Evolutionary conservation across 1,140 invertebrate species (phyloP).

Genomic region (Heliconius hewitsoni): DNA sequence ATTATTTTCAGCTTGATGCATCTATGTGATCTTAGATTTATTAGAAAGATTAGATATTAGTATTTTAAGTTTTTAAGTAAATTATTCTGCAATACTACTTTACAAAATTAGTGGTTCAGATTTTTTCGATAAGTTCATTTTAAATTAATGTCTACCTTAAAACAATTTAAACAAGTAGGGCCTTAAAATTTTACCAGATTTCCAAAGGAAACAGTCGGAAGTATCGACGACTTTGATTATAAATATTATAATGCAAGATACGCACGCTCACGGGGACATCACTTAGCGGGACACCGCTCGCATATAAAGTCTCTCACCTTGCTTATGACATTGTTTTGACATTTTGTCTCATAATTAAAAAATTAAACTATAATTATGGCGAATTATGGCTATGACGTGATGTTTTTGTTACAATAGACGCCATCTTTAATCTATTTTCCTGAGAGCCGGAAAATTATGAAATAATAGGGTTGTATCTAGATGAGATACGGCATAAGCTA

Average conservation of each 20-base stretch:
- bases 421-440: constrained; percentile 10
- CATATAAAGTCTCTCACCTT: constrained; percentile 44
- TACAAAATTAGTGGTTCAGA: too few relatives aligned
- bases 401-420: background rate
- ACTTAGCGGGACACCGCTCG: constrained; percentile 34
- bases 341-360: constrained; percentile 18
- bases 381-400: constrained; percentile 10
- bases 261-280: constrained; percentile 39
- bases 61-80: too few relatives aligned
- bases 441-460: background rate
- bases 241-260: constrained; percentile 30
- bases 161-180: background rate
- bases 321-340: constrained; percentile 47
- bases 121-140: background rate
- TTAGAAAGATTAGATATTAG: too few relatives aligned
- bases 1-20: too few relatives aligned
- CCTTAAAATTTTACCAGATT: background rate
- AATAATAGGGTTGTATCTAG: background rate
- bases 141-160: background rate
- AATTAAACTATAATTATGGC: background rate
- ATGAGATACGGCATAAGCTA: background rate
- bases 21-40: too few relatives aligned
- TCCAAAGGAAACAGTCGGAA: constrained; percentile 23
- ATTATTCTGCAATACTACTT: too few relatives aligned
- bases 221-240: constrained; percentile 26